Evolutionary conservation across 2,113 vertebrate species (phyloP).

Genomic region (Danio rerio): GRCz12tu NC_133177.1:54987501-54988000

Average conservation of each 20-base stretch:
- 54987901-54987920: too few relatives aligned
- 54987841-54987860: conserved; percentile 75
- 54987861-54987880: conserved; percentile 44
- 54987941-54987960: too few relatives aligned
- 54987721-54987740: conserved; percentile 65
- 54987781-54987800: conserved; percentile 63
- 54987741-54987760: conserved; percentile 68
- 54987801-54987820: conserved; percentile 66
- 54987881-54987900: not conserved
- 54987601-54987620: too few relatives aligned
- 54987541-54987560: too few relatives aligned
- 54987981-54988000: too few relatives aligned
- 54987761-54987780: conserved; percentile 66
- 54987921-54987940: too few relatives aligned
- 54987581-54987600: too few relatives aligned
- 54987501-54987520: too few relatives aligned
- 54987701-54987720: conserved; percentile 68
- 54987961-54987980: too few relatives aligned
- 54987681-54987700: conserved; percentile 77
- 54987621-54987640: conserved; percentile 62
- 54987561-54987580: too few relatives aligned
- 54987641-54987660: conserved; percentile 33
- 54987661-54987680: conserved; percentile 56
- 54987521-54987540: too few relatives aligned
- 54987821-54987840: conserved; percentile 73